Evolutionary conservation across 2,113 vertebrate species (phyloP), one percentile per base, ranked within the genome.

Genomic region (Lasiurus cinereus): DNA sequence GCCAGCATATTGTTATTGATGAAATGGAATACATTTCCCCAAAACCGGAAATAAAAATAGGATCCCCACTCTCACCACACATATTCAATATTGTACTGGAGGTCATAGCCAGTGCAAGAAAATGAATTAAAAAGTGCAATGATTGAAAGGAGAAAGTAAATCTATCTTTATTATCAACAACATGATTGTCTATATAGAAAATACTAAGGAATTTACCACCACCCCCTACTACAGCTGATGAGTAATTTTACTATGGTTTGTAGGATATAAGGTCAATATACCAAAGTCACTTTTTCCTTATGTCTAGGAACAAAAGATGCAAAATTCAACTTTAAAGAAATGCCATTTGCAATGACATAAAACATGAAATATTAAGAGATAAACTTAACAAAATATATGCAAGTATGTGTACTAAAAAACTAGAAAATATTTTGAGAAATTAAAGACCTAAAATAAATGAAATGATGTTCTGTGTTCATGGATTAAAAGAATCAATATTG

Each of bases 111-210:
- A 88, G 27, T 69, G 24, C 46, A 79, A 67, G 27, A 84, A 50
- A 85, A 78, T 80, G n/a, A 80, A 92, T 67, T 66, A 73, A 84
- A 84, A 94, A 29, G 0, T 39, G 69, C 8, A 91, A 46, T 94
- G 36, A 74, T 29, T 84, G 31, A 84, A 70, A 79, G 84, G 36
- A 12, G 83, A 16, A 72, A 78, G 52, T 18, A 78, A 70, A 72
- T 83, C 9, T 70, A 15, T 78, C 33, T 79, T 84, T 72, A 72
- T 59, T 72, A 56, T 14, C 19, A 78, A 78, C 21, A 64, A 77
- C 67, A 79, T 43, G 31, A 79, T 18, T n/a, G 0, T 70, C 56
- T 88, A 21, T 36, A 36, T 66, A 46, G 69, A 72, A 92, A 92
- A 84, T 18, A 19, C 15, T 84, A 77, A 52, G 39, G 14, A 66